A percentile compares a stretch with the other conserved stretches of the same genome.
Conservation (phyloP, 2,113 vertebrate species). For the Sarotherodon lohbergeri region DNA sequence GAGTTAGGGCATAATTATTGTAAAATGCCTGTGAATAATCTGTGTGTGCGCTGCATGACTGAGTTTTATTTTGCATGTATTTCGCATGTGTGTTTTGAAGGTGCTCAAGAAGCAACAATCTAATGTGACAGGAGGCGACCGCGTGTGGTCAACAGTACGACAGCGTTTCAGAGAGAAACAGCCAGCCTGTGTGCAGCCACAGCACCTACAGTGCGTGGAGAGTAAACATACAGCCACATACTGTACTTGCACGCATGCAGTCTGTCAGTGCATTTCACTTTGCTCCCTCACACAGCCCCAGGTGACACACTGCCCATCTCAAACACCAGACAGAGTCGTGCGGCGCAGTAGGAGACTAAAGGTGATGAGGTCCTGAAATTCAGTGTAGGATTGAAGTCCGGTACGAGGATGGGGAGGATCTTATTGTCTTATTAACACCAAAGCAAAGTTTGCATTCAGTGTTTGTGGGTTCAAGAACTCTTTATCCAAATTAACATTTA, state of each 20-base stretch:
- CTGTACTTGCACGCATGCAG: background rate
- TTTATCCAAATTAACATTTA: background rate
- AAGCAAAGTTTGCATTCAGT: background rate
- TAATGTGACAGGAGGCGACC: background rate
- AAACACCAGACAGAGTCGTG: constrained; percentile 1
- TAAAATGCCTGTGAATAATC: background rate
- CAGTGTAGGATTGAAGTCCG: background rate
- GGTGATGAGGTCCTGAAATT: constrained; percentile 6
- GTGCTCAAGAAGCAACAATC: background rate
- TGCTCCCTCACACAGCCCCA: constrained; percentile 8
- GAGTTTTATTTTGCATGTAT: background rate
- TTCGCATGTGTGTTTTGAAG: background rate
- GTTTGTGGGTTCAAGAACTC: background rate
- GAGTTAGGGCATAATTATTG: background rate
- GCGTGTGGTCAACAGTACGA: background rate
- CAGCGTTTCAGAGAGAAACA: background rate
- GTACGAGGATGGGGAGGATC: background rate
- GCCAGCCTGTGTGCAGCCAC: background rate
- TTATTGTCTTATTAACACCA: background rate
- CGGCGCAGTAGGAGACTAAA: constrained; percentile 8
- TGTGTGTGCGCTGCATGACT: background rate
- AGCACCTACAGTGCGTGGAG: background rate
- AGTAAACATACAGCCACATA: background rate
- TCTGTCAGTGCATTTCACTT: background rate
- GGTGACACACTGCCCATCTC: constrained; percentile 15